Percentiles rank a stretch among this genome's conserved stretches.
Conservation (phyloP, 1,140 invertebrate genomes). For the Drosophila varians region DNA sequence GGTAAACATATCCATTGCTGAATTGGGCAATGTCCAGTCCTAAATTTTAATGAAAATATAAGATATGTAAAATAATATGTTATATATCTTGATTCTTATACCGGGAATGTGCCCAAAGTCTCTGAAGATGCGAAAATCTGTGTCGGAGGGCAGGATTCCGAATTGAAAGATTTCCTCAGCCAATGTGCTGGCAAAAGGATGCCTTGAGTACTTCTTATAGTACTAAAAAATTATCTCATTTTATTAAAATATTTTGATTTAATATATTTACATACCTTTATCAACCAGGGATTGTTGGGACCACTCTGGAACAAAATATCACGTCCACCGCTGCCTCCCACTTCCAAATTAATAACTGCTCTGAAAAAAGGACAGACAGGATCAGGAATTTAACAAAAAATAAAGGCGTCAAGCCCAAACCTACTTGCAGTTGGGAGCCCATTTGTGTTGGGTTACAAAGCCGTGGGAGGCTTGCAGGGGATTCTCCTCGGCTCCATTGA, state of each 20-base stretch:
- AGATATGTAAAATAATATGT: too few relatives aligned
- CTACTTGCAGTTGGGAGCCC: conserved; percentile 86
- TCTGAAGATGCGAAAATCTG: conserved; percentile 93
- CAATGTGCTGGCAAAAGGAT: conserved; percentile 92
- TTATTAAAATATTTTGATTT: conserved; percentile 85
- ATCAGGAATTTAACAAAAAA: conserved; percentile 85
- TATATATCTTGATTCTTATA: conserved; percentile 83
- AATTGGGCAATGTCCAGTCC: conserved; percentile 81
- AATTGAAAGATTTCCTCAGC: conserved; percentile 93
- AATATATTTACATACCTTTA: conserved; percentile 87
- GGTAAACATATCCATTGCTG: conserved; percentile 96
- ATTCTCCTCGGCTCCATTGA: conserved; percentile 93
- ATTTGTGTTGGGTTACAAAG: conserved; percentile 91
- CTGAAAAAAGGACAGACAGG: conserved; percentile 60
- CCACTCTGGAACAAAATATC: conserved; percentile 97
- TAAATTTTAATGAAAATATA: too few relatives aligned
- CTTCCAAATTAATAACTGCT: conserved; percentile 97
- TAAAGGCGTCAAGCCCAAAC: too few relatives aligned
- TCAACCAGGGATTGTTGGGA: conserved; percentile 94
- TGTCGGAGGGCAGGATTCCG: conserved; percentile 93
- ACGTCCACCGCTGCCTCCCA: conserved; percentile 95
- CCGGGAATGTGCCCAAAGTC: conserved; percentile 86
- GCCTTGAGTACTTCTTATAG: conserved; percentile 91
- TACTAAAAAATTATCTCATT: conserved; percentile 85
- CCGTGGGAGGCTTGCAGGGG: conserved; percentile 88